Percentiles rank a stretch among this genome's conserved stretches.
Evolutionary conservation across 2,113 vertebrate species (phyloP).

Genomic region (Chelonoidis abingdonii): DNA sequence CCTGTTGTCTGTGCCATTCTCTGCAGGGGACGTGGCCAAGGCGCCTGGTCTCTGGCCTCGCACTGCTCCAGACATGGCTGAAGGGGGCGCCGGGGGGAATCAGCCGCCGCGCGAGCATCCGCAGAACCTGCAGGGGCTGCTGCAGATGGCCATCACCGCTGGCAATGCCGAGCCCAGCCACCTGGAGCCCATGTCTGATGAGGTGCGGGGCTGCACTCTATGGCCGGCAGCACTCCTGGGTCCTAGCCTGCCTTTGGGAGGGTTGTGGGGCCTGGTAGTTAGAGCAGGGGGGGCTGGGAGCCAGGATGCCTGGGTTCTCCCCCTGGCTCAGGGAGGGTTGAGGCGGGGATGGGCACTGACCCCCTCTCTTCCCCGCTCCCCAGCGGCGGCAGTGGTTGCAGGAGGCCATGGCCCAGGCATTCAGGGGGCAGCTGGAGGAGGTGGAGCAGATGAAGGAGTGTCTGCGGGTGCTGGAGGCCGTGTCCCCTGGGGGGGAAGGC

Average conservation of each 20-base stretch:
- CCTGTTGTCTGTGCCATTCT: background rate
- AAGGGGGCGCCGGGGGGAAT: slow-evolving; percentile 48
- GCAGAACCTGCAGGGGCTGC: slow-evolving; percentile 86
- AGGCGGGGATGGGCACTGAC: background rate
- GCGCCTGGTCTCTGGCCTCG: slow-evolving; percentile 19
- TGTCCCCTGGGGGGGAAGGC: slow-evolving; percentile 38
- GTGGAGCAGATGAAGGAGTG: slow-evolving; percentile 91
- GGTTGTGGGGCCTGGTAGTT: background rate
- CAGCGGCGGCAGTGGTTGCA: slow-evolving; percentile 88
- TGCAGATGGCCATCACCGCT: slow-evolving; percentile 89
- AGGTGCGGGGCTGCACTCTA: slow-evolving; percentile 74
- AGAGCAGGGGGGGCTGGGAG: background rate
- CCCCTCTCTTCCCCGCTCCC: background rate
- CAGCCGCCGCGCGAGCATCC: slow-evolving; percentile 74
- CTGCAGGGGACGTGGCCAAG: slow-evolving; percentile 37
- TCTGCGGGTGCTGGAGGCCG: slow-evolving; percentile 75
- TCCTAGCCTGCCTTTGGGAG: background rate
- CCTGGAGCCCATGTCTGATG: slow-evolving; percentile 86
- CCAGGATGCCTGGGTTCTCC: background rate
- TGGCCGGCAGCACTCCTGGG: background rate
- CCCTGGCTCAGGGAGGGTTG: background rate
- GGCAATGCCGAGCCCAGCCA: slow-evolving; percentile 79
- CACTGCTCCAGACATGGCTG: slow-evolving; percentile 70
- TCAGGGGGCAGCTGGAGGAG: slow-evolving; percentile 87
- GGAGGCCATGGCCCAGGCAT: slow-evolving; percentile 84